These are phyloP conservation scores for Cecropterus lyciades DNA, from an alignment of 1,140 invertebrate species.

Conservation along the genomic window DNA sequence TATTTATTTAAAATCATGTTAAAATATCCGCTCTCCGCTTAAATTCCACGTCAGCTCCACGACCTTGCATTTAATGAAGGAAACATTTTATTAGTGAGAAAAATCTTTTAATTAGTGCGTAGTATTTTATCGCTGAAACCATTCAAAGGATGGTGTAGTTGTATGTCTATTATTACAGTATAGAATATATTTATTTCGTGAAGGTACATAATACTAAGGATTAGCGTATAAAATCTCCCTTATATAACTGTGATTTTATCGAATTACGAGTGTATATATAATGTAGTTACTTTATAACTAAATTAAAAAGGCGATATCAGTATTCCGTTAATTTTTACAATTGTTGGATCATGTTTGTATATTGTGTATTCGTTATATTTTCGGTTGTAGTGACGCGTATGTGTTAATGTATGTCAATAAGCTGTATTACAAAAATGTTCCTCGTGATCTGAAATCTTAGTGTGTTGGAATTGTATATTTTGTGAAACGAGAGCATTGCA, in stretches of 20 bases:
- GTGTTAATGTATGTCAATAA: background rate
- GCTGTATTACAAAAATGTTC: background rate
- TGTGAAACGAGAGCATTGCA: background rate
- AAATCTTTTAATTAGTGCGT: constrained; percentile 22
- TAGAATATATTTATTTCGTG: background rate
- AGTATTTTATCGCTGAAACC: constrained; percentile 9
- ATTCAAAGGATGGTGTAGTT: constrained; percentile 10
- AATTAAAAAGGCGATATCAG: constrained; percentile 14
- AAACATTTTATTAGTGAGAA: constrained; percentile 27
- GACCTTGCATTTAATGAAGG: constrained; percentile 24
- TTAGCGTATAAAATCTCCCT: constrained; percentile 3
- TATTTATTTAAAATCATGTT: no score
- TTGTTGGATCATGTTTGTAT: background rate
- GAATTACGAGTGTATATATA: constrained; percentile 35
- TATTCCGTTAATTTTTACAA: constrained; percentile 3
- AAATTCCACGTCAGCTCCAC: background rate
- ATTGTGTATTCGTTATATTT: background rate
- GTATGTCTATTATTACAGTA: background rate
- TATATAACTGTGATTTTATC: constrained; percentile 44
- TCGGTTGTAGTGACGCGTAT: background rate
- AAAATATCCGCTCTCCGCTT: constrained; percentile 4
- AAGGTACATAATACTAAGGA: constrained; percentile 2
- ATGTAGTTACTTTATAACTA: constrained; percentile 3
- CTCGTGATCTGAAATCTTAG: background rate
- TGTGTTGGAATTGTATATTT: background rate